Conservation (phyloP, 1,140 invertebrate genomes). For the Calycopis cecrops region DNA sequence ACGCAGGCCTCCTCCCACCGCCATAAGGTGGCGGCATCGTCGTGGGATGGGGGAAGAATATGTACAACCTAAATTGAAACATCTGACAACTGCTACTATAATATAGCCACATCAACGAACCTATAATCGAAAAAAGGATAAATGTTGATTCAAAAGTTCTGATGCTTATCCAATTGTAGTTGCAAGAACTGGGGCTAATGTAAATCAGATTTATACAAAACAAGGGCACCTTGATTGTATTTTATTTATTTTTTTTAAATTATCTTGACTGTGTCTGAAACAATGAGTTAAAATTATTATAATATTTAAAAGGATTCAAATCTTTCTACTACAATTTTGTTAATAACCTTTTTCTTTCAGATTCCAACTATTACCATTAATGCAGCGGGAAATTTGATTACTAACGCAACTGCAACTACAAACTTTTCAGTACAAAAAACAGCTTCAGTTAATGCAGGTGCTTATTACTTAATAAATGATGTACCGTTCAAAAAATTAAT, state of each 20-base stretch:
- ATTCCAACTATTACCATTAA: slow-evolving; percentile 64
- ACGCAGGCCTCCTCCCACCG: too few species aligned
- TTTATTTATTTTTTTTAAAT: too few species aligned
- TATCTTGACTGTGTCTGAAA: neutral
- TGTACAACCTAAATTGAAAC: too few species aligned
- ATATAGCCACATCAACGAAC: too few species aligned
- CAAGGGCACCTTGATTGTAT: slow-evolving; percentile 34
- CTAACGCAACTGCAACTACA: slow-evolving; percentile 53
- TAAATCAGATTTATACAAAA: slow-evolving; percentile 41
- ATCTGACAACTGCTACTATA: too few species aligned
- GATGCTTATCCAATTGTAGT: slow-evolving; percentile 27
- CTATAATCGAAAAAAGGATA: too few species aligned
- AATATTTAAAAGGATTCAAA: neutral
- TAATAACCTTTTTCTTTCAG: slow-evolving; percentile 46
- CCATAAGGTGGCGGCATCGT: too few species aligned
- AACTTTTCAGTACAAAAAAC: slow-evolving; percentile 58
- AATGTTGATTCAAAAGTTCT: too few species aligned
- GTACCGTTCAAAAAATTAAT: slow-evolving; percentile 2
- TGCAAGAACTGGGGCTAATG: slow-evolving; percentile 24
- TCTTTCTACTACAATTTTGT: too few species aligned
- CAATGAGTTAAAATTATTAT: too few species aligned
- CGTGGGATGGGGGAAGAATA: too few species aligned
- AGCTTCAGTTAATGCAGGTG: slow-evolving; percentile 57
- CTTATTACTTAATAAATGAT: slow-evolving; percentile 23
- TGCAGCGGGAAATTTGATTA: slow-evolving; percentile 57